Evolutionary conservation across 1,140 invertebrate species (phyloP).

Genomic region (Sweltsa coloradensis): DNA sequence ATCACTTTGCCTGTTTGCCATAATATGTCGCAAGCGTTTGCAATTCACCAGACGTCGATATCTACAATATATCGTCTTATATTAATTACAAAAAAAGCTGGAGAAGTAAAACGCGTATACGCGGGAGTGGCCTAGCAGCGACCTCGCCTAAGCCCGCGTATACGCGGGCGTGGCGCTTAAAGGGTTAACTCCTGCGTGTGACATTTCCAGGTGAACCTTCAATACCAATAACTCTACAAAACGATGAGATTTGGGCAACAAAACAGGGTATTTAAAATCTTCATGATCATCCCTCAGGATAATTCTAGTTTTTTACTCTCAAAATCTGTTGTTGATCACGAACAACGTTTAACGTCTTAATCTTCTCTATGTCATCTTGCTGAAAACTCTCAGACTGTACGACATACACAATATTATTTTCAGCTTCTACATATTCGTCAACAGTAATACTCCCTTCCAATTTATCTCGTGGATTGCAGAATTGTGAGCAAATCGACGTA

Average conservation of each 20-base stretch:
- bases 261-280: slow-evolving; percentile 8
- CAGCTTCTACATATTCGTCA: slow-evolving; percentile 8
- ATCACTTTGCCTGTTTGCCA: no score
- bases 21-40: no score
- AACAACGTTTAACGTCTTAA: not conserved
- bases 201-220: slow-evolving; percentile 3
- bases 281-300: not conserved
- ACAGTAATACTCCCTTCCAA: slow-evolving; percentile 1
- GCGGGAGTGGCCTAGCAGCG: no score
- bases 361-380: not conserved
- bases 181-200: slow-evolving; percentile 14
- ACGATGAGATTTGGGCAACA: slow-evolving; percentile 12
- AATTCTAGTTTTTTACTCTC: slow-evolving; percentile 9
- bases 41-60: no score
- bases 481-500: slow-evolving; percentile 21
- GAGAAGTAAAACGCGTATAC: no score
- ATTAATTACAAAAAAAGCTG: no score
- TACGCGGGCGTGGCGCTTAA: no score
- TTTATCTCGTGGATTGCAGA: not conserved
- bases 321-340: not conserved
- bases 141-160: no score
- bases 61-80: no score
- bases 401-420: not conserved
- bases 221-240: slow-evolving; percentile 9
- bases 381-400: slow-evolving; percentile 8